A percentile compares a stretch with the other conserved stretches of the same genome.
Evolutionary conservation across 2,113 vertebrate genomes (phyloP).

Genomic region (Mustelus asterias): DNA sequence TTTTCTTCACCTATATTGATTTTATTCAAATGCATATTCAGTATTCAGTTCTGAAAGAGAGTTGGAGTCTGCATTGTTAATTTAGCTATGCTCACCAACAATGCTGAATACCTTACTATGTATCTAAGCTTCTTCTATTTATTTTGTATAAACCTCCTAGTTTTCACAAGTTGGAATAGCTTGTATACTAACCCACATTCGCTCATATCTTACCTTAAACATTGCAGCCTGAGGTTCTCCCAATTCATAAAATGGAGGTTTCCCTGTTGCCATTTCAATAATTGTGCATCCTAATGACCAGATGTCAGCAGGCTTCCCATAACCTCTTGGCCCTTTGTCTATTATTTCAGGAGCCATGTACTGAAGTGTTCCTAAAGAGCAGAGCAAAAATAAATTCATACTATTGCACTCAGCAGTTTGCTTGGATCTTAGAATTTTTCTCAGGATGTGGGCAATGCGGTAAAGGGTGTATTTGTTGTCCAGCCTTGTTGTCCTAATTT

Average conservation of each 20-base stretch:
- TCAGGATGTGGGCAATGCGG: neutral
- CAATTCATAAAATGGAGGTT: conserved; percentile 91
- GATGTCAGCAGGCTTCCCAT: conserved; percentile 95
- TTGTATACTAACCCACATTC: neutral
- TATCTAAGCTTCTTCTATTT: neutral
- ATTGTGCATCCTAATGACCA: conserved; percentile 98
- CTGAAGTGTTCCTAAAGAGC: conserved; percentile 81
- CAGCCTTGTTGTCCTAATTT: neutral
- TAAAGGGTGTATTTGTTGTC: neutral
- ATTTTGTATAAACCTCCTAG: too few species aligned
- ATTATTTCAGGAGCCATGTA: conserved; percentile 99
- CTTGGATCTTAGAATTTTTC: neutral
- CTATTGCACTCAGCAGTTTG: neutral
- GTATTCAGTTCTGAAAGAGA: neutral
- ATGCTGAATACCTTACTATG: neutral
- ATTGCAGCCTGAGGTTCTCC: conserved; percentile 97
- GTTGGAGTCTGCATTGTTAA: neutral
- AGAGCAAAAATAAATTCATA: conserved; percentile 1
- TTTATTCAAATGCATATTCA: neutral
- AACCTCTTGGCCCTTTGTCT: conserved; percentile 92
- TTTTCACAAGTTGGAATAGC: neutral
- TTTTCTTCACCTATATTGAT: neutral
- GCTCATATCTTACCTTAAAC: conserved; percentile 79
- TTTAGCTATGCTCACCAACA: neutral
- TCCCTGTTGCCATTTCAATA: conserved; percentile 98